Conservation (phyloP, 2,113 vertebrate species). For the Craseonycteris thonglongyai region DNA sequence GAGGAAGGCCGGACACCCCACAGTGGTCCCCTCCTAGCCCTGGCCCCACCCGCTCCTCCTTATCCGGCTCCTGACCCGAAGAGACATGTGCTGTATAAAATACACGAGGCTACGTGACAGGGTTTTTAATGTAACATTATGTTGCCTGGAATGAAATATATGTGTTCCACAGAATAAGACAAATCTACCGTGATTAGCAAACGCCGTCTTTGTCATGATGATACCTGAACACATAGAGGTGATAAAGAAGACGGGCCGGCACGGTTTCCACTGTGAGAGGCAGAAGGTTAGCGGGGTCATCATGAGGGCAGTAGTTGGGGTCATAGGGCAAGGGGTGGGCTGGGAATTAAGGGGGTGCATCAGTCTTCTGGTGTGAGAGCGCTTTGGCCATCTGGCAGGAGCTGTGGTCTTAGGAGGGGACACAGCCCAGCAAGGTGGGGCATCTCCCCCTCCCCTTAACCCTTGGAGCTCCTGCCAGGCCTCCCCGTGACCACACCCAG, state of each 20-base stretch:
- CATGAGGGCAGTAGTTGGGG: neutral
- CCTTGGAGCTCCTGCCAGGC: neutral
- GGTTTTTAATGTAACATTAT: neutral
- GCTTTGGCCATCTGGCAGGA: neutral
- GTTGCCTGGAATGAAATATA: neutral
- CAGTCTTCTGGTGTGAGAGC: neutral
- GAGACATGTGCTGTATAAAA: neutral
- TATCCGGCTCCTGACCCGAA: neutral
- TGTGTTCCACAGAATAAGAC: neutral
- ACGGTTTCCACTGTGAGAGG: neutral
- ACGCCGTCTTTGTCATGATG: neutral
- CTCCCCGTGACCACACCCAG: fast-evolving
- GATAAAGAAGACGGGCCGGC: neutral
- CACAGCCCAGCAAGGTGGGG: too few relatives aligned
- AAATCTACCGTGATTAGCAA: neutral
- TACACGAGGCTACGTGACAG: fast-evolving
- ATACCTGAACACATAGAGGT: neutral
- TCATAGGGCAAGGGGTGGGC: neutral
- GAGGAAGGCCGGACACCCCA: neutral
- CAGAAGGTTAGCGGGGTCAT: neutral
- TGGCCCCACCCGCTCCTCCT: neutral
- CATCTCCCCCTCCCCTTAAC: neutral
- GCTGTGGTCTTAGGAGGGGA: neutral
- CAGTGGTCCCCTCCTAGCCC: too few relatives aligned
- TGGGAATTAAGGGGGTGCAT: too few relatives aligned